Base-by-base conservation (phyloP, 2,888 invertebrate genomes). In the Gymnosoma rotundatum region DNA sequence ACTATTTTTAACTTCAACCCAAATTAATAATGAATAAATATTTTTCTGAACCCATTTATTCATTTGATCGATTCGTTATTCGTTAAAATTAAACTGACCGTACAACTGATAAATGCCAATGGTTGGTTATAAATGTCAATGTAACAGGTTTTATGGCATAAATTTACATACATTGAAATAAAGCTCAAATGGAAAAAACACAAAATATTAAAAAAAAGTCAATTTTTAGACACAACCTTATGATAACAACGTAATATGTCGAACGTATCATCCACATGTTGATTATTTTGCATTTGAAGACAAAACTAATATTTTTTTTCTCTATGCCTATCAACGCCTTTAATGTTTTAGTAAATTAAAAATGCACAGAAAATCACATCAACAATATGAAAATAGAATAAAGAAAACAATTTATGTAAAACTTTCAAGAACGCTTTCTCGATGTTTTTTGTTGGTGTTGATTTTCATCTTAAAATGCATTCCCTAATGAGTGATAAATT, bases 401-500 rank as follows among this genome's bases (percentile, higher is more conserved):
- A 32, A 32, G 0, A 32, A 32, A 8, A 32, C 3, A 32, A 61
- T 69, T 42, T 32, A 61, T 61, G 67, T 25, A 58, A 75, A 64
- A 75, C 63, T 81, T n/a, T 45, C 6, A 69, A 36, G 38, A 70
- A 69, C 18, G 20, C 45, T 52, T 52, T 42, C 60, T 42, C 20
- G n/a, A 56, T 64, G 54, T 42, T 48, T 48, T 45, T 58, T 66
- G 12, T 60, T 78, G 32, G 52, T 52, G 60, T 73, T 79, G 61
- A 21, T 67, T 76, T 75, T 81, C 75, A 69, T 80, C 78, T 78
- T 32, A 72, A 84, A 87, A 87, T 86, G 86, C 86, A 86, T 83
- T 87, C 87, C 87, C 88, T 88, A 88, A 88, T 88, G 88, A 88
- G 88, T 88, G 88, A 88, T 88, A 88, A 88, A 88, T 88, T 87